Percentiles rank a stretch among this genome's conserved stretches.
These are phyloP conservation scores for Xiphorhynchus erythropygius DNA, from an alignment of 2,797 vertebrate species.

Conservation along the genomic window DNA sequence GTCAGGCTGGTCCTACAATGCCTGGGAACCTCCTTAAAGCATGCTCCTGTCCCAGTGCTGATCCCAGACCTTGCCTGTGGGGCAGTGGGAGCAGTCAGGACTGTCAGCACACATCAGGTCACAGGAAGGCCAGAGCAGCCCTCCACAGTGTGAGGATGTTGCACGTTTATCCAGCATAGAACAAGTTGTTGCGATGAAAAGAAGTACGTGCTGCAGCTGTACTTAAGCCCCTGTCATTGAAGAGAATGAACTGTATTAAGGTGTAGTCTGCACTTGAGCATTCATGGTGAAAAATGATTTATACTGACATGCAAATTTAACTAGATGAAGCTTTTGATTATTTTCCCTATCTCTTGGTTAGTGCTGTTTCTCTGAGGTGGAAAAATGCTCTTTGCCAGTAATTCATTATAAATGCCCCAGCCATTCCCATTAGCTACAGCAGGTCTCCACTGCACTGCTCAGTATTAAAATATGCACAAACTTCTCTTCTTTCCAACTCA, in stretches of 20 bases:
- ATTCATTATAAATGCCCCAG: slow-evolving; percentile 62
- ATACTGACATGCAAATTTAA: slow-evolving; percentile 27
- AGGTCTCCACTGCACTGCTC: slow-evolving; percentile 30
- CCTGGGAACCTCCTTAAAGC: background rate
- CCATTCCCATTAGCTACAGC: slow-evolving; percentile 50
- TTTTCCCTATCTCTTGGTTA: slow-evolving; percentile 16
- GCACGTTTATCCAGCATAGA: background rate
- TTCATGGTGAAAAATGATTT: slow-evolving; percentile 3
- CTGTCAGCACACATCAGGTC: background rate
- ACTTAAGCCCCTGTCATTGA: background rate
- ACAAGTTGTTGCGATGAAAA: background rate
- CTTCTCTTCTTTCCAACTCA: slow-evolving; percentile 14
- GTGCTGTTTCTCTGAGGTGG: slow-evolving; percentile 23
- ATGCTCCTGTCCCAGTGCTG: background rate
- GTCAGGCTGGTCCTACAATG: background rate
- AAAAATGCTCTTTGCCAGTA: slow-evolving; percentile 51
- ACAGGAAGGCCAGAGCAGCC: background rate
- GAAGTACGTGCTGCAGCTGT: background rate
- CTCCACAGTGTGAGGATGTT: background rate
- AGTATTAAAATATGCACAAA: slow-evolving; percentile 59
- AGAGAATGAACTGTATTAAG: background rate
- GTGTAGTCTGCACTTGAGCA: background rate
- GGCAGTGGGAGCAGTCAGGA: background rate
- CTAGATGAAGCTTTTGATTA: slow-evolving; percentile 46
- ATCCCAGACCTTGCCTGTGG: background rate